Conservation (phyloP, 2,797 vertebrate species). For the Rhinella marina region DNA sequence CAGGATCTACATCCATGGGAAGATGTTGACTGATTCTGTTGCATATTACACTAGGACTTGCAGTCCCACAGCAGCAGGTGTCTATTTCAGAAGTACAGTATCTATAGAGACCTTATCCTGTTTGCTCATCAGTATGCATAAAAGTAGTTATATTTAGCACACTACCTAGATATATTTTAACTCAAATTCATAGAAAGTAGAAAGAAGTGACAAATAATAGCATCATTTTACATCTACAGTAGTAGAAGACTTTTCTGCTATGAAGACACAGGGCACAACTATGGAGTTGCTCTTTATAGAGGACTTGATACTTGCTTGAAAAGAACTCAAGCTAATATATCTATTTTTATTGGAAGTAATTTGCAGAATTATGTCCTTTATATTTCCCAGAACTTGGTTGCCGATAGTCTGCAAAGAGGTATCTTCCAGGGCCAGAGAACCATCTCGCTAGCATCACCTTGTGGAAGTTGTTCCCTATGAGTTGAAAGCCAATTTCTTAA, state of each 20-base stretch:
- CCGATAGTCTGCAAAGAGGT: not conserved
- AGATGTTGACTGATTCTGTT: not conserved
- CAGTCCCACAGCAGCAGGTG: not conserved
- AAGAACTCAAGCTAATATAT: not conserved
- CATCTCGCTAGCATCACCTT: too few species aligned
- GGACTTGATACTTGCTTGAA: not conserved
- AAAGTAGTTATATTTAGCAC: not conserved
- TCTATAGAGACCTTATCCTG: not conserved
- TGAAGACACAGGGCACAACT: not conserved
- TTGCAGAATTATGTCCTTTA: not conserved
- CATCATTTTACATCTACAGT: not conserved
- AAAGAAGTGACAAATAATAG: not conserved
- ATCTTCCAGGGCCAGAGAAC: too few species aligned
- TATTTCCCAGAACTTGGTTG: not conserved
- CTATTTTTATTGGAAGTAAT: not conserved
- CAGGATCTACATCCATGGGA: not conserved
- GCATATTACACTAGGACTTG: not conserved
- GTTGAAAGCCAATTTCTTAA: too few species aligned
- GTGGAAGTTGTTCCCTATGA: too few species aligned
- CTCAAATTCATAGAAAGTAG: slow-evolving; percentile 8
- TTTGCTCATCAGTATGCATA: not conserved
- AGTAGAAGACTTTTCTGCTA: not conserved
- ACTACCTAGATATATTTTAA: not conserved
- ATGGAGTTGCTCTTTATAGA: not conserved
- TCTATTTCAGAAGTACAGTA: not conserved